Evolutionary conservation across 2,113 vertebrate genomes (phyloP).

Genomic region (Gorsachius goisagi): DNA sequence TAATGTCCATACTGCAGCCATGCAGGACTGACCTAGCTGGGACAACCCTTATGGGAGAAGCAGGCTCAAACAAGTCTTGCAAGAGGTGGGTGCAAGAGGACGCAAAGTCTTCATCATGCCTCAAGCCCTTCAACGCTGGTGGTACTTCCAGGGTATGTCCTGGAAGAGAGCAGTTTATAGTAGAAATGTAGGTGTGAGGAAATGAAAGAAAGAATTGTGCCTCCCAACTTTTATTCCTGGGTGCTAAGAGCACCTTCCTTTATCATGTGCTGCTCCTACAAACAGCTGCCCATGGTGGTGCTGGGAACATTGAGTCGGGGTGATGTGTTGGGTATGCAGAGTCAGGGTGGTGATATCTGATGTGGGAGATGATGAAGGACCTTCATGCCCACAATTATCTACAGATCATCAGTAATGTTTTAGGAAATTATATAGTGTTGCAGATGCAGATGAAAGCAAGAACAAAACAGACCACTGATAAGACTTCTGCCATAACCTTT

Average conservation of each 20-base stretch:
- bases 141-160: not conserved
- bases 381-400: not conserved
- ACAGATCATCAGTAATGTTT: not conserved
- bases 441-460: not conserved
- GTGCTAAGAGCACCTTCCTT: not conserved
- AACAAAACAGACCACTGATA: no score
- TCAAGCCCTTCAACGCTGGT: not conserved
- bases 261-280: not conserved
- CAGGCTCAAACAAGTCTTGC: not conserved
- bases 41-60: not conserved
- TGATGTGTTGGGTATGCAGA: not conserved
- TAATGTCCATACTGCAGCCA: no score
- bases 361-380: not conserved
- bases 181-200: not conserved
- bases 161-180: not conserved
- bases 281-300: fast-evolving
- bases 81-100: not conserved
- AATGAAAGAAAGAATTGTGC: not conserved
- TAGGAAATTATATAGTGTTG: not conserved
- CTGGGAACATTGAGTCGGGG: fast-evolving
- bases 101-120: not conserved
- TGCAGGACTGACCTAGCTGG: not conserved
- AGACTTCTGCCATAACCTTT: not conserved
- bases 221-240: not conserved
- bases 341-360: not conserved